Evolutionary conservation across 2,797 vertebrate genomes (phyloP).

Genomic region (Salmo trutta): DNA sequence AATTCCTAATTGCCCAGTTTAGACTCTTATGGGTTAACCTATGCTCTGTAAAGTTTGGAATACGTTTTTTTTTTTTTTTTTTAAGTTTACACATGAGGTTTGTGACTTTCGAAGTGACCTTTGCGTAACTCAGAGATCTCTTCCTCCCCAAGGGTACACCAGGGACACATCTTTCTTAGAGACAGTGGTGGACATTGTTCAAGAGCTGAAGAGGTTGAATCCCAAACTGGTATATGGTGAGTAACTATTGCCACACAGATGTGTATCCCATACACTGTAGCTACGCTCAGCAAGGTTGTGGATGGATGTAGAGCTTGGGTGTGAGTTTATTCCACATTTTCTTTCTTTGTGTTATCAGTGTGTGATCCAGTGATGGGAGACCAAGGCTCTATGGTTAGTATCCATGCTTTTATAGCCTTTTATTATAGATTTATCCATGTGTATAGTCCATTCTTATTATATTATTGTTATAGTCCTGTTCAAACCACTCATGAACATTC

Average conservation of each 20-base stretch:
- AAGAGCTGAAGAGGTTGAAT: constrained; percentile 88
- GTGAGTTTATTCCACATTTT: background rate
- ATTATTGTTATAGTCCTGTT: background rate
- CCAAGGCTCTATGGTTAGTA: constrained; percentile 90
- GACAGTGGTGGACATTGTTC: constrained; percentile 90
- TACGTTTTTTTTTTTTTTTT: background rate
- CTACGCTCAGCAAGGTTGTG: background rate
- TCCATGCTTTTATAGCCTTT: background rate
- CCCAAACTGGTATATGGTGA: constrained; percentile 89
- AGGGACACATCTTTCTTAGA: constrained; percentile 91
- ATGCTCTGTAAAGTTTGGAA: too few relatives aligned
- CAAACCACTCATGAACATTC: background rate
- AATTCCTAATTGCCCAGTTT: too few relatives aligned
- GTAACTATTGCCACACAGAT: constrained; percentile 34
- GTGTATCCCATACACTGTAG: background rate
- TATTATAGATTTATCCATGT: background rate
- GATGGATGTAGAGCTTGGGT: background rate
- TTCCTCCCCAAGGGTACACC: constrained; percentile 81
- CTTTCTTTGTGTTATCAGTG: constrained; percentile 67
- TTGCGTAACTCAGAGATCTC: background rate
- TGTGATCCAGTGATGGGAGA: constrained; percentile 98
- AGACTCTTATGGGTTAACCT: too few relatives aligned
- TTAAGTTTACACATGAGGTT: background rate
- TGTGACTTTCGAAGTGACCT: background rate
- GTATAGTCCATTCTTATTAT: too few relatives aligned